Evolutionary conservation across 2,797 vertebrate genomes (phyloP), one percentile per base, ranked within the genome.

Genomic region (Lacerta bilineata): DNA sequence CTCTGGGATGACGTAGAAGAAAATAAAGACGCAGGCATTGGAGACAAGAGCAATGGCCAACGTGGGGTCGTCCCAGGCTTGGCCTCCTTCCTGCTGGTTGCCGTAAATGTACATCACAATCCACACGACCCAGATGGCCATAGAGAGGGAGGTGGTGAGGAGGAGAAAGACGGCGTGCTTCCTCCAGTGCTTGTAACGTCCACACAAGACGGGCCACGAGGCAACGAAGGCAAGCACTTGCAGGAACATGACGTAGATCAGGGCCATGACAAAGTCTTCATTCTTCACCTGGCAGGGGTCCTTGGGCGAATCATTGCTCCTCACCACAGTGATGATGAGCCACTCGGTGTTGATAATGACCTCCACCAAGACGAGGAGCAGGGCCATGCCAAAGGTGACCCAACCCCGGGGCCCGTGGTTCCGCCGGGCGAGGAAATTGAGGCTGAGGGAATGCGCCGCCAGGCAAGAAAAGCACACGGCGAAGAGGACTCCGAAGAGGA

Each of bases 281-380:
- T 99, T 98, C 33, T 78, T 95, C 33, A 99, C 96, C 93, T 89
- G 92, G 80, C 99, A 99, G 1, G 98, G 97, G 39, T 92, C 89
- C 0, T 39, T 1, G 0, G 94, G 74, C 78, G 88, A 18, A 0
- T 88, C 94, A 0, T 95, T 95, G 1, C 46, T 94, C 15, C 97
- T 97, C 0, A 97, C 98, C 71, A 98, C 93, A 0, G 98, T 99
- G 95, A 99, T 98, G 91, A 99, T 97, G 64, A 99, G 96, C 99
- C 99, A 99, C 95, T 99, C 98, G 0, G 98, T 91, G 86, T 99
- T 99, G 96, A 99, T 98, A 94, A 99, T 96, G 79, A 98, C 98
- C 95, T 99, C 98, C 87, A 99, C 98, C 5, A 98, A 94, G 95
- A 97, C 96, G 1, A 99, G 95, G 7, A 96, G 97, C 91, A 98